A percentile compares a stretch with the other conserved stretches of the same genome.
These are phyloP conservation scores for Acanthornis magna DNA, from an alignment of 2,797 vertebrate species.

Conservation along the genomic window DNA sequence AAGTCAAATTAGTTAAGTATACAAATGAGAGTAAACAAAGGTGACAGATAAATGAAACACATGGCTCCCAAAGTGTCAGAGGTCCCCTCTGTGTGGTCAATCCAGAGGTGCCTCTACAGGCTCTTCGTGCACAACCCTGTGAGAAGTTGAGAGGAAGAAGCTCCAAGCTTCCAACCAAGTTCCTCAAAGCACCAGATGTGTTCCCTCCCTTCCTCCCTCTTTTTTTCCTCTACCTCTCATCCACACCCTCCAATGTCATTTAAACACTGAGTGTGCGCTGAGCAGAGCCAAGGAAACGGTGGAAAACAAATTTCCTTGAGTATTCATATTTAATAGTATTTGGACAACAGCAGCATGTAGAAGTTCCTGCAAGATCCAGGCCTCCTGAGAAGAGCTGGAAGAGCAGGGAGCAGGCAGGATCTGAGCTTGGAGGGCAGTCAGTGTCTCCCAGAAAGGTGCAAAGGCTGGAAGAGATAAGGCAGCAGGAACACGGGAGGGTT, in stretches of 20 bases:
- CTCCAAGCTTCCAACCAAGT: not conserved
- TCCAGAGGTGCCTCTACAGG: not conserved
- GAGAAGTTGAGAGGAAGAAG: conserved; percentile 11
- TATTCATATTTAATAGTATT: not conserved
- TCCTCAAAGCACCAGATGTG: not conserved
- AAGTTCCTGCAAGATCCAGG: not conserved
- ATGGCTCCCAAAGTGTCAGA: conserved; percentile 43
- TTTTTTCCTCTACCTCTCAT: not conserved
- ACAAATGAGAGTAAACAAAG: conserved; percentile 75
- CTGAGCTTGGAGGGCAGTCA: rapidly evolving
- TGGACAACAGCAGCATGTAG: not conserved
- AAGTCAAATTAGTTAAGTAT: conserved; percentile 75
- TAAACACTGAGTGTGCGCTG: not conserved
- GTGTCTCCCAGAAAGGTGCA: not conserved
- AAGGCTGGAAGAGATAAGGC: not conserved
- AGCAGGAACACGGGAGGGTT: not conserved
- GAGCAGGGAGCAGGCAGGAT: rapidly evolving
- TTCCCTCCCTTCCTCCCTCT: not conserved
- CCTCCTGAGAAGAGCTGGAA: not conserved
- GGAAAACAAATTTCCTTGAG: not conserved
- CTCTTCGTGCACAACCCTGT: not conserved
- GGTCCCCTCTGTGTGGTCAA: not conserved
- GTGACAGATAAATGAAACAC: conserved; percentile 75
- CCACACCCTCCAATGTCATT: not conserved
- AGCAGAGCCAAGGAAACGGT: not conserved